Evolutionary conservation across 2,113 vertebrate genomes (phyloP).

Genomic region (Aegotheles bennettii): DNA sequence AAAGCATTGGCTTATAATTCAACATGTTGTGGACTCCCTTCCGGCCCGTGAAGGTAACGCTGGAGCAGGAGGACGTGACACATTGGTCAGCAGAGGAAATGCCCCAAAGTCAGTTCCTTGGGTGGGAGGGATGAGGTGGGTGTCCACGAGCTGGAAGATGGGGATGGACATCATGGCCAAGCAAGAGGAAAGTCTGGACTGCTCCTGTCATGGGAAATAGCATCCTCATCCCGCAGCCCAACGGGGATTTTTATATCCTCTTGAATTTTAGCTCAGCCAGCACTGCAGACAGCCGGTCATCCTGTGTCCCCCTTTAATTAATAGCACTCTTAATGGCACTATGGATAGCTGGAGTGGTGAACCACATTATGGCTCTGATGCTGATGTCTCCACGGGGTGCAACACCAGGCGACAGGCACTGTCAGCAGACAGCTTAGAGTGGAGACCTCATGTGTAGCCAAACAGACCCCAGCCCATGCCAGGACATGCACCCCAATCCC

Average conservation of each 20-base stretch:
- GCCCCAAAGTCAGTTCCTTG: background rate
- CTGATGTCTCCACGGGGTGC: background rate
- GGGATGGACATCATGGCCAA: background rate
- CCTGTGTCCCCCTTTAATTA: background rate
- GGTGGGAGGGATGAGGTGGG: background rate
- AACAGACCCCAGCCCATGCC: background rate
- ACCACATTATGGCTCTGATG: background rate
- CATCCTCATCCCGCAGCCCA: background rate
- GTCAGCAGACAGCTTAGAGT: background rate
- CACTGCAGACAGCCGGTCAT: background rate
- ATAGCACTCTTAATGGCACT: background rate
- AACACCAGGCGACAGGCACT: rapidly evolving
- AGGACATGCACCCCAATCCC: rapidly evolving
- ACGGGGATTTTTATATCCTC: background rate
- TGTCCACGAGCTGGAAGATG: rapidly evolving
- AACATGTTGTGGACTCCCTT: background rate
- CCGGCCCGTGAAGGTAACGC: background rate
- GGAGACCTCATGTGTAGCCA: background rate
- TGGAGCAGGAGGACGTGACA: background rate
- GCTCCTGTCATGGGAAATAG: background rate
- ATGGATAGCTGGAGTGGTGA: background rate
- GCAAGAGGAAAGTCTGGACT: background rate
- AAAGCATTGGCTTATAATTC: conserved; percentile 21
- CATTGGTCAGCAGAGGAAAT: background rate
- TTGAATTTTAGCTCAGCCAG: background rate